A percentile compares a stretch with the other conserved stretches of the same genome.
These are phyloP conservation scores for Mechanitis mazaeus DNA, from an alignment of 2,888 invertebrate species.

Conservation along the genomic window DNA sequence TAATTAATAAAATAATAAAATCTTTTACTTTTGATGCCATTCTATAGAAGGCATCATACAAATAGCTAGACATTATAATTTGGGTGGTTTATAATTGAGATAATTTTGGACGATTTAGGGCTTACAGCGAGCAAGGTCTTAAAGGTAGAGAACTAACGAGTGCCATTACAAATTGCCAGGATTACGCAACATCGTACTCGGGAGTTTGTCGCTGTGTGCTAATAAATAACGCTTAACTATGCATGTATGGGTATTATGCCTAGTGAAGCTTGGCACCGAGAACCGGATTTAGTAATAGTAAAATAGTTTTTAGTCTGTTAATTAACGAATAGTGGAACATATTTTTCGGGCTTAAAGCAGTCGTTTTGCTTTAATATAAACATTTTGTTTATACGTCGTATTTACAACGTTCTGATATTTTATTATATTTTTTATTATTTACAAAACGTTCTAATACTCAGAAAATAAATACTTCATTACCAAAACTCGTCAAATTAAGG, in stretches of 20 bases:
- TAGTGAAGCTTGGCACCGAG: constrained; percentile 21
- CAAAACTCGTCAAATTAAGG: not conserved
- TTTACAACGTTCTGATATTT: too few species aligned
- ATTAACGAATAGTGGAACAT: constrained; percentile 2
- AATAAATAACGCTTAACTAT: constrained; percentile 31
- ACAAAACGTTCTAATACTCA: not conserved
- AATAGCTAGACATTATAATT: constrained; percentile 21
- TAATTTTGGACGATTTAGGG: constrained; percentile 24
- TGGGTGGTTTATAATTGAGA: constrained; percentile 23
- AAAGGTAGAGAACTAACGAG: constrained; percentile 29
- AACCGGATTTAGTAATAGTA: constrained; percentile 9
- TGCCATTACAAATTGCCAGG: constrained; percentile 32
- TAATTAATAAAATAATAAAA: not conserved
- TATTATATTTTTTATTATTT: too few species aligned
- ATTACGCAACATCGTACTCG: constrained; percentile 30
- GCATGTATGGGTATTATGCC: constrained; percentile 21
- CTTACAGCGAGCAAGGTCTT: constrained; percentile 14
- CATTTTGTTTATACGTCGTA: not conserved
- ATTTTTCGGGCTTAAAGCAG: not conserved
- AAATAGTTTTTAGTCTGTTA: constrained; percentile 17
- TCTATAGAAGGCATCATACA: constrained; percentile 11
- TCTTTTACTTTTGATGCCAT: not conserved
- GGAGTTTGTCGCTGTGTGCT: constrained; percentile 22
- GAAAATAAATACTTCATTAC: not conserved
- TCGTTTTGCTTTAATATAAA: not conserved